Conservation (phyloP, 2,888 invertebrate species). For the Parnassius mnemosyne region DNA sequence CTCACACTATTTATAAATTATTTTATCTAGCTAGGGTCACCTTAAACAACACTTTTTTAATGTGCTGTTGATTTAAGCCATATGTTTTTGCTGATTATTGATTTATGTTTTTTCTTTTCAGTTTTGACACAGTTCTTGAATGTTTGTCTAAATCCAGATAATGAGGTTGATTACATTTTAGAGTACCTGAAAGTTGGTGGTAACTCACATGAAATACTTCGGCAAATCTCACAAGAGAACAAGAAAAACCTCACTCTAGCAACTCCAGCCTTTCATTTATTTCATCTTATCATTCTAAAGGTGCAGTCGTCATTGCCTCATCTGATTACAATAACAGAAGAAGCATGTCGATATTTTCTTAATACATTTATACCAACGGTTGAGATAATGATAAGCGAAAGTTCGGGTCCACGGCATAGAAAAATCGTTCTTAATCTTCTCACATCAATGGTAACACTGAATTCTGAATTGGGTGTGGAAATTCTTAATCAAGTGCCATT, state of each 20-base stretch:
- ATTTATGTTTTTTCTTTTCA: slow-evolving; percentile 46
- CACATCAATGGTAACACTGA: slow-evolving; percentile 87
- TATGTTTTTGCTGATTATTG: too few species aligned
- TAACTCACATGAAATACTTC: slow-evolving; percentile 84
- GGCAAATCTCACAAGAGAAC: slow-evolving; percentile 82
- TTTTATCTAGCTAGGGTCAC: too few species aligned
- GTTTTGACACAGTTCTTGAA: slow-evolving; percentile 83
- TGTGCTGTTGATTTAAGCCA: too few species aligned
- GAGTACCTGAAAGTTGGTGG: slow-evolving; percentile 86
- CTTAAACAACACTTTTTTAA: too few species aligned
- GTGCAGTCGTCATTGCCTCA: slow-evolving; percentile 82
- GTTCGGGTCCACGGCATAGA: slow-evolving; percentile 83
- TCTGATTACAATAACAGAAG: slow-evolving; percentile 81
- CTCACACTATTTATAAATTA: too few species aligned
- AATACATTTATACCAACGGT: slow-evolving; percentile 83
- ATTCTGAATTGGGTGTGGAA: slow-evolving; percentile 85
- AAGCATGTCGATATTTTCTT: slow-evolving; percentile 85
- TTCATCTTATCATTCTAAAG: slow-evolving; percentile 84
- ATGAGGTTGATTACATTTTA: slow-evolving; percentile 73
- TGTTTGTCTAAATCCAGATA: slow-evolving; percentile 74
- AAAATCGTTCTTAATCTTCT: slow-evolving; percentile 84
- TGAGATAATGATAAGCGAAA: slow-evolving; percentile 84
- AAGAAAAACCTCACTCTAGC: slow-evolving; percentile 81
- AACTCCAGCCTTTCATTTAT: slow-evolving; percentile 82
- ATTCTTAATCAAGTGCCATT: slow-evolving; percentile 85